phyloP scores from a whole-genome alignment of 2,113 vertebrate genomes.

The Gadus macrocephalus region DNA sequence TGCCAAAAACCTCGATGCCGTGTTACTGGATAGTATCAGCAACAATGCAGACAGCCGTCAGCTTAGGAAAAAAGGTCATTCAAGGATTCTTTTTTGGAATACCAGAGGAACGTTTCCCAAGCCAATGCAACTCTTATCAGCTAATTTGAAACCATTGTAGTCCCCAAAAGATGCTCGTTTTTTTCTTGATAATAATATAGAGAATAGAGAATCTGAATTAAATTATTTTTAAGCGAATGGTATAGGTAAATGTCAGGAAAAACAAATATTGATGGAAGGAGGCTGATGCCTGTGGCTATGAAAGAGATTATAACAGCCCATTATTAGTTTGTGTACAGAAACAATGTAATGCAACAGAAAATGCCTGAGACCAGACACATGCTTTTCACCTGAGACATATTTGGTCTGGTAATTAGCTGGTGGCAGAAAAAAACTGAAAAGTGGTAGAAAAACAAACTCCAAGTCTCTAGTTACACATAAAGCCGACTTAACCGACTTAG shows the following conservation, averaged over 20 bases:
- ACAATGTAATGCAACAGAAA: conserved; percentile 1
- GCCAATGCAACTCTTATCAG: too few species aligned
- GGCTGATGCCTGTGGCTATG: background rate
- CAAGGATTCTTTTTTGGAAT: too few species aligned
- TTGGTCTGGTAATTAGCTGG: conserved; percentile 10
- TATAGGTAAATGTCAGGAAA: conserved; percentile 46
- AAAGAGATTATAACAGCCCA: conserved; percentile 29
- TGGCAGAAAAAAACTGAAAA: conserved; percentile 12
- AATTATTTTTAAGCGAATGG: conserved; percentile 15
- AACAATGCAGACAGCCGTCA: too few species aligned
- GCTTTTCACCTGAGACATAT: too few species aligned
- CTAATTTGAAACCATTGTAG: too few species aligned
- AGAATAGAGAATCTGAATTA: too few species aligned
- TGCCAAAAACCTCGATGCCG: conserved; percentile 28
- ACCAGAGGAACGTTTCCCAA: too few species aligned
- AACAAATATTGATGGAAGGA: conserved; percentile 3
- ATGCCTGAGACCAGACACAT: background rate
- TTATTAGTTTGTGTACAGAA: conserved; percentile 33
- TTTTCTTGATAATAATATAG: too few species aligned
- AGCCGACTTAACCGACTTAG: conserved; percentile 27
- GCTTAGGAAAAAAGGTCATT: too few species aligned
- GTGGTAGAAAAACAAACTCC: conserved; percentile 21
- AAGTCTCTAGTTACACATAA: conserved; percentile 4
- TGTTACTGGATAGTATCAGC: conserved; percentile 9
- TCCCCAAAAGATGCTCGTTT: too few species aligned